phyloP scores from a whole-genome alignment of 2,888 invertebrate species.

The Prionchulus punctatus region DNA sequence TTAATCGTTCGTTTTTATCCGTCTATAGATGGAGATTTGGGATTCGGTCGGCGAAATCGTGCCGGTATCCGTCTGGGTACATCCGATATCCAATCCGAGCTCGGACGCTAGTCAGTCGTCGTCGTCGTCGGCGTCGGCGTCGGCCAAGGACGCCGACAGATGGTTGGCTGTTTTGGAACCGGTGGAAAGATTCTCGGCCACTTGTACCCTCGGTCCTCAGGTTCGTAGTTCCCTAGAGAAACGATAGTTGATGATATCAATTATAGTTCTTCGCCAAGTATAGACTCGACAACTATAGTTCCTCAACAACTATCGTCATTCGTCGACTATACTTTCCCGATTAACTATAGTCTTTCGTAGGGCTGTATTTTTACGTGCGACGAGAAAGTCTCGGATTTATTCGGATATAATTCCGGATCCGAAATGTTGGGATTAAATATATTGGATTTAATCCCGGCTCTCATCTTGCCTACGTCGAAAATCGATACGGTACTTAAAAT shows the following conservation, averaged over 20 bases:
- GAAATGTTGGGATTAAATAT: slow-evolving; percentile 30
- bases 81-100: too few relatives aligned
- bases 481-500: background rate
- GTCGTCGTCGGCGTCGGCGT: too few relatives aligned
- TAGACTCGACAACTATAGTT: too few relatives aligned
- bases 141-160: too few relatives aligned
- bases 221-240: slow-evolving; percentile 19
- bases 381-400: slow-evolving; percentile 27
- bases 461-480: slow-evolving; percentile 15
- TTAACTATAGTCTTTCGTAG: too few relatives aligned
- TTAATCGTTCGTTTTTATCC: too few relatives aligned
- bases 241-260: too few relatives aligned
- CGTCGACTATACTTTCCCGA: too few relatives aligned
- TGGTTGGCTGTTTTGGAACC: slow-evolving; percentile 51
- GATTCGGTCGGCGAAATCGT: background rate
- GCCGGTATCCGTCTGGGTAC: too few relatives aligned
- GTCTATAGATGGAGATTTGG: background rate
- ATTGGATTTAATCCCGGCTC: slow-evolving; percentile 30
- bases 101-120: too few relatives aligned
- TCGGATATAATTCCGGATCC: slow-evolving; percentile 25
- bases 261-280: too few relatives aligned
- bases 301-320: too few relatives aligned
- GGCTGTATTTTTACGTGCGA: slow-evolving; percentile 33
- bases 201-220: slow-evolving; percentile 35
- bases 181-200: slow-evolving; percentile 46